These are phyloP conservation scores for Platygyra sinensis DNA, from an alignment of 64 coral and sea anemone species.

Conservation along the genomic window DNA sequence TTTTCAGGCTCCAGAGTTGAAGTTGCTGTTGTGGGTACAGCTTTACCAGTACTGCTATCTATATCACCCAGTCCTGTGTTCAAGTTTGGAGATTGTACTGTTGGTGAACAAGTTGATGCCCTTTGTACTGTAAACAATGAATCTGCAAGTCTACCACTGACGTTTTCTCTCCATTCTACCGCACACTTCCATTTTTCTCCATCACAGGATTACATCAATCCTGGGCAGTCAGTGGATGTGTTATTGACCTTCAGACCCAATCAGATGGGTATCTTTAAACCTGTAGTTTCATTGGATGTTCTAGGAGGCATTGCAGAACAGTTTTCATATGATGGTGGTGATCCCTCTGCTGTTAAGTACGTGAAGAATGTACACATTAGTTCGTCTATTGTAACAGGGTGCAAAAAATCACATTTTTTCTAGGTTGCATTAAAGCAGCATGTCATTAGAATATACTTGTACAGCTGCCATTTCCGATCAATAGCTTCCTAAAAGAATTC, in stretches of 20 bases:
- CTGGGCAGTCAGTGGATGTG: conserved; percentile 81
- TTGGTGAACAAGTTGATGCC: conserved; percentile 83
- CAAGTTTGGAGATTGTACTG: conserved; percentile 86
- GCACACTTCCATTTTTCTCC: conserved; percentile 91
- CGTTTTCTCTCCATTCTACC: conserved; percentile 72
- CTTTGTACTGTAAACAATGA: conserved; percentile 87
- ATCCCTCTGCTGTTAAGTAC: conserved; percentile 69
- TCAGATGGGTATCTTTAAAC: conserved; percentile 90
- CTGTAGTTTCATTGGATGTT: conserved; percentile 66
- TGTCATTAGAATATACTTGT: too few species aligned
- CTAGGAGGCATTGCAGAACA: conserved; percentile 70
- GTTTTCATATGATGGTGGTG: conserved; percentile 60
- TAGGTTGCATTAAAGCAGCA: too few species aligned
- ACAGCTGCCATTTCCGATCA: too few species aligned
- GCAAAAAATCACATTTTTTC: too few species aligned
- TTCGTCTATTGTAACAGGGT: too few species aligned
- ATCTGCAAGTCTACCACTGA: conserved; percentile 70
- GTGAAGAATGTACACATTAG: not conserved
- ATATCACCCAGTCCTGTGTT: conserved; percentile 84
- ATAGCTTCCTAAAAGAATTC: too few species aligned
- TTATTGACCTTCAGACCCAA: conserved; percentile 89
- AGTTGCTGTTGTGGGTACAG: conserved; percentile 82
- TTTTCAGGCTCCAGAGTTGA: conserved; percentile 77
- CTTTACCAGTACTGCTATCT: conserved; percentile 78
- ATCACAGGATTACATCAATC: conserved; percentile 46